Conservation (phyloP, 2,113 vertebrate genomes). For the Otis tarda region DNA sequence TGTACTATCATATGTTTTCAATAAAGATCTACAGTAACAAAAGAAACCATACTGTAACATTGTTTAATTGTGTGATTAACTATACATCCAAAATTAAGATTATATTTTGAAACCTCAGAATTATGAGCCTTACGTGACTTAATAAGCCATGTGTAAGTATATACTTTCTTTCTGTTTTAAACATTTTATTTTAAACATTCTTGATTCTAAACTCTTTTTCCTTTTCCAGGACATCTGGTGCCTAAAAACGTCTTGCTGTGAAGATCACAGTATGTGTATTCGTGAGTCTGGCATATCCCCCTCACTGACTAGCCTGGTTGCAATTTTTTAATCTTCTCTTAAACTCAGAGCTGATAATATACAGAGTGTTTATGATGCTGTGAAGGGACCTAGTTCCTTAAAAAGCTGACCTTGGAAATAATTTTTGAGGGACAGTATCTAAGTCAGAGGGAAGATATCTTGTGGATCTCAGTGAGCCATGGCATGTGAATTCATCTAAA, state of each 20-base stretch:
- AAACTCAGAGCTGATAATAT: conserved; percentile 35
- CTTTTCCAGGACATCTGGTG: conserved; percentile 45
- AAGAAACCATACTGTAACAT: background rate
- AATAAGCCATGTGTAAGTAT: background rate
- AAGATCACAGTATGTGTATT: conserved; percentile 55
- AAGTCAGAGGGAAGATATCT: background rate
- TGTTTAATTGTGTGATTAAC: background rate
- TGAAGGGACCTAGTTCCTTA: conserved; percentile 49
- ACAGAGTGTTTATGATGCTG: conserved; percentile 21
- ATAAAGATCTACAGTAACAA: background rate
- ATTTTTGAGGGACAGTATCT: background rate
- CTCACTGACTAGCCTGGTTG: background rate
- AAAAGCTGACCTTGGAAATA: conserved; percentile 47
- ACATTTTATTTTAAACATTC: conserved; percentile 5
- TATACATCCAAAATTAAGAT: background rate
- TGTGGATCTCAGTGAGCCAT: background rate
- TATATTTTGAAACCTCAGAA: background rate
- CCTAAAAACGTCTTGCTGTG: conserved; percentile 56
- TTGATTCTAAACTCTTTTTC: conserved; percentile 10
- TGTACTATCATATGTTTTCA: background rate
- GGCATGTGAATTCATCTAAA: background rate
- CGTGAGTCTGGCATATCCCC: conserved; percentile 42
- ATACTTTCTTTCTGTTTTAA: background rate
- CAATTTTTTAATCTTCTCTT: conserved; percentile 24
- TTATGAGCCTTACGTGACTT: background rate